A percentile compares a stretch with the other conserved stretches of the same genome.
phyloP scores from a whole-genome alignment of 2,113 vertebrate genomes.

The Campylorhamphus procurvoides region DNA sequence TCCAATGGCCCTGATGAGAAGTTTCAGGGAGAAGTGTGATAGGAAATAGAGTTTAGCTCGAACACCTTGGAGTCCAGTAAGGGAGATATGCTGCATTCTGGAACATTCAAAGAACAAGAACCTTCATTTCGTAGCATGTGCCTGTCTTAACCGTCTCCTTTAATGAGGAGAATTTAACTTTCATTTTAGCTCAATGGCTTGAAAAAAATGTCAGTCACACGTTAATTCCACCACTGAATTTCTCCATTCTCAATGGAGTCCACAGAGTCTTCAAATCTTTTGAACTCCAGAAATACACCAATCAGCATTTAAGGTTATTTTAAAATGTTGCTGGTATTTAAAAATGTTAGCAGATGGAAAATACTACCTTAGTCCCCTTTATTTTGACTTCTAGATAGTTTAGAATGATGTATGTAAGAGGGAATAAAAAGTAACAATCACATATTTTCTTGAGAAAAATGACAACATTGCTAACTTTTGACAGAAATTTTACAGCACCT shows the following conservation, averaged over 20 bases:
- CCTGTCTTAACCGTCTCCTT: neutral
- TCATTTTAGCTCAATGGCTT: neutral
- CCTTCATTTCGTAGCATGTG: neutral
- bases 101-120: neutral
- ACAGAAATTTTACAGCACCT: neutral
- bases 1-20: neutral
- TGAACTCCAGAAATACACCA: neutral
- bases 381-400: neutral
- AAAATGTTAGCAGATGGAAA: neutral
- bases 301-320: neutral
- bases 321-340: neutral
- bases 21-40: neutral
- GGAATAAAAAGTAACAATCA: neutral
- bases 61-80: neutral
- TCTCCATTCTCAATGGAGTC: neutral
- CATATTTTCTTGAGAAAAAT: neutral
- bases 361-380: neutral
- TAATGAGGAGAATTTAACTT: neutral
- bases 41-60: neutral
- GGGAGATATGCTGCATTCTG: neutral
- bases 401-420: neutral
- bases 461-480: neutral
- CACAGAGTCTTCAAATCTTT: neutral
- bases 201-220: neutral
- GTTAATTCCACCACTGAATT: neutral